Evolutionary conservation across 2,113 vertebrate genomes (phyloP).

Genomic region (Glaucomys volans): DNA sequence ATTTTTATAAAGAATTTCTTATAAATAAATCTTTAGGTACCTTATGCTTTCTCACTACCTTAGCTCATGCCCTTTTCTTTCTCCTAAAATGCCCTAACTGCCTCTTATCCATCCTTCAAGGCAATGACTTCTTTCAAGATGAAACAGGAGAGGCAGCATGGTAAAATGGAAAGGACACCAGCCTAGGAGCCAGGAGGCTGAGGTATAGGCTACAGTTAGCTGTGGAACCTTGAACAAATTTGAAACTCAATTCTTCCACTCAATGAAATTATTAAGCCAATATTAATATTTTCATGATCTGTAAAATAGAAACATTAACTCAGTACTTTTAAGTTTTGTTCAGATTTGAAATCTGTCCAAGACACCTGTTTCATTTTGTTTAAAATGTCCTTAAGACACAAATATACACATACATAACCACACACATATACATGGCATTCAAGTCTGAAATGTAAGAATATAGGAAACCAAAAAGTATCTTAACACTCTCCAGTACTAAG

Average conservation of each 20-base stretch:
- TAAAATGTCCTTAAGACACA: conserved; percentile 22
- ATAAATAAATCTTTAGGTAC: background rate
- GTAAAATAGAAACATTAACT: conserved; percentile 62
- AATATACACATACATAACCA: background rate
- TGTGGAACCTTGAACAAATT: conserved; percentile 37
- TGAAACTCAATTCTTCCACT: conserved; percentile 44
- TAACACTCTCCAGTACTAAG: conserved; percentile 25
- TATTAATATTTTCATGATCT: conserved; percentile 48
- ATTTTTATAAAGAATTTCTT: conserved; percentile 52
- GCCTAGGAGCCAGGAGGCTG: conserved; percentile 64
- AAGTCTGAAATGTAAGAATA: conserved; percentile 59
- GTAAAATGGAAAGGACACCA: conserved; percentile 60
- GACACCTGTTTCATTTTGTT: conserved; percentile 35
- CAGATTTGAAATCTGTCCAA: conserved; percentile 45
- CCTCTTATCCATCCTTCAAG: conserved; percentile 73
- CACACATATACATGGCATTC: background rate
- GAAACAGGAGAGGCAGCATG: conserved; percentile 68
- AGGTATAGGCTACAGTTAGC: conserved; percentile 64
- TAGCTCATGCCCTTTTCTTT: conserved; percentile 60
- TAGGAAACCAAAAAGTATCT: conserved; percentile 48
- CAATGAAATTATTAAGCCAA: conserved; percentile 13
- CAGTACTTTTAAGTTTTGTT: conserved; percentile 61
- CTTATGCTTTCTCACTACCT: conserved; percentile 49
- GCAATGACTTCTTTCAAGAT: conserved; percentile 66
- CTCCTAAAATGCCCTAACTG: conserved; percentile 47